Conservation (phyloP, 2,888 invertebrate species). For the Thymelicus sylvestris region DNA sequence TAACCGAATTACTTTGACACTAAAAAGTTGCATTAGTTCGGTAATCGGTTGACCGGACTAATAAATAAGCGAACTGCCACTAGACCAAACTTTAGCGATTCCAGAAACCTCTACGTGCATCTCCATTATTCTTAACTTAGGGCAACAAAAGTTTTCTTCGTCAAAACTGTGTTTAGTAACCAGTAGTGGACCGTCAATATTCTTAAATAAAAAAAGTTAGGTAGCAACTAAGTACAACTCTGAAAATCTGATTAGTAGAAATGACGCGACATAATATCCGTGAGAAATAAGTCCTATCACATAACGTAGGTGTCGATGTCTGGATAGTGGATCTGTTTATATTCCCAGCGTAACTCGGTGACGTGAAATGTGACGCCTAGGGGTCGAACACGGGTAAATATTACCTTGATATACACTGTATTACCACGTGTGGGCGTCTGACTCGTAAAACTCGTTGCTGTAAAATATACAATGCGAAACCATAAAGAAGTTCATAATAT, state of each 20-base stretch:
- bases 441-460: not conserved
- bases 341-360: conserved; percentile 48
- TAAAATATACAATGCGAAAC: not conserved
- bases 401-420: conserved; percentile 15
- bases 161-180: too few relatives aligned
- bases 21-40: too few relatives aligned
- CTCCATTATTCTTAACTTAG: too few relatives aligned
- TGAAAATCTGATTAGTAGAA: not conserved
- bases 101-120: too few relatives aligned
- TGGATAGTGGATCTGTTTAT: conserved; percentile 43
- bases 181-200: too few relatives aligned
- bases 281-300: conserved; percentile 45
- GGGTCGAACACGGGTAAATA: conserved; percentile 32
- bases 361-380: conserved; percentile 49
- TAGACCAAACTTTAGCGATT: too few relatives aligned
- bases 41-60: too few relatives aligned
- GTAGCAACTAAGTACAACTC: too few relatives aligned
- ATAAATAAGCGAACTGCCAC: too few relatives aligned
- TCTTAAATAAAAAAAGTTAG: too few relatives aligned
- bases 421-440: not conserved
- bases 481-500: not conserved
- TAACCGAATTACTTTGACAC: too few relatives aligned
- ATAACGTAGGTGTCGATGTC: conserved; percentile 36
- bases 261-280: conserved; percentile 21
- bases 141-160: too few relatives aligned